Percentiles rank a stretch among this genome's conserved stretches.
Conservation (phyloP, 2,113 vertebrate genomes). For the Pyrgilauda ruficollis region DNA sequence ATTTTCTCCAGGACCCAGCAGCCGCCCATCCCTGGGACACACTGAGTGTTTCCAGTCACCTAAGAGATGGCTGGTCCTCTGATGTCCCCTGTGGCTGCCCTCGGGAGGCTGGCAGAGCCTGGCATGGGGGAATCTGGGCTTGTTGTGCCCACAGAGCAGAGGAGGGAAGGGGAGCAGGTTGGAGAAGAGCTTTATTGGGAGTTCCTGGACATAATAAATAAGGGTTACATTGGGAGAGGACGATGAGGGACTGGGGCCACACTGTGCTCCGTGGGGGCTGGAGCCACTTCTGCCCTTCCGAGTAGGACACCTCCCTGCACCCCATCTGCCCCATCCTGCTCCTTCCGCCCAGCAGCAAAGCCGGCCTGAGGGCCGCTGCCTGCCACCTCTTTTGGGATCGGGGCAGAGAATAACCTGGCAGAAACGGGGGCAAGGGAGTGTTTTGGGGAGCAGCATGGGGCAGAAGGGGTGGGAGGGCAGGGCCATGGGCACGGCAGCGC, state of each 20-base stretch:
- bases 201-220: conserved; percentile 43
- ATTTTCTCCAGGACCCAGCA: neutral
- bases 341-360: neutral
- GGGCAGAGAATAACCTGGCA: neutral
- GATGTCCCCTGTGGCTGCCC: neutral
- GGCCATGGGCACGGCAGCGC: accelerated
- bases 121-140: accelerated
- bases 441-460: neutral
- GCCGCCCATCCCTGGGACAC: neutral
- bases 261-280: neutral
- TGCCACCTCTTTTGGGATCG: accelerated
- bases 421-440: accelerated
- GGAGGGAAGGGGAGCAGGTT: neutral
- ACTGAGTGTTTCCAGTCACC: neutral
- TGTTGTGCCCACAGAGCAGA: neutral
- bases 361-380: accelerated
- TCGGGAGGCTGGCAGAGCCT: neutral
- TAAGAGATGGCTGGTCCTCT: neutral
- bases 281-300: accelerated
- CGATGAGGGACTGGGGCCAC: neutral
- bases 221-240: neutral
- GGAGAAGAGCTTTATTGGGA: conserved; percentile 39
- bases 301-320: neutral
- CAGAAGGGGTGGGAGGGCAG: neutral
- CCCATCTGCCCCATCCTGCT: neutral